Evolutionary conservation across 1,140 invertebrate species (phyloP), one percentile per base, ranked within the genome.

Genomic region (Grapholita molesta): DNA sequence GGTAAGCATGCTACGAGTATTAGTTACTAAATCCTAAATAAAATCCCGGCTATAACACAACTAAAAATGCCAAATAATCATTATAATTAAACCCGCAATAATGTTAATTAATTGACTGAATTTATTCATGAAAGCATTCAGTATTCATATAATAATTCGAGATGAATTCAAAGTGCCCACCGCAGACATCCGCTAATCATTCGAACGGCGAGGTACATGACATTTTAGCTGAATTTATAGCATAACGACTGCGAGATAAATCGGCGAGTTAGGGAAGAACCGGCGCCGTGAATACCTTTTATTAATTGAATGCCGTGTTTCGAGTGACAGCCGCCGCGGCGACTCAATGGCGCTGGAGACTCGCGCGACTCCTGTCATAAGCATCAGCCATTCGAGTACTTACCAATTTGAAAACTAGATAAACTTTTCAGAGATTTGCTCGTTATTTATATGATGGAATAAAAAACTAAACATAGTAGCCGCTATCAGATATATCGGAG

Each of bases 161-260:
- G 68, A 66, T 70, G 70, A 76, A 79, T 77, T 67, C 67, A 57
- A 75, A 75, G 71, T 70, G 76, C 76, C 81, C 70, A 61, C 71
- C 33, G 33, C 81, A 83, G 79, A 75, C 77, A 72, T 77, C 74
- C 74, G 74, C 79, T 79, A 79, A 83, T 79, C 73, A 81, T 78
- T 68, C 68, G 65, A 73, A 79, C 75, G 71, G 71, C 30, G 55
- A 61, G 42, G 42, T 52, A 28, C 25, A 61, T 25, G 55, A 61
- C 55, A 30, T 61, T 61, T 61, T 61, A 30, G 55, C 55, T 57
- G 55, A 61, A 61, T 61, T 61, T 61, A 61, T 61, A 61, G 55
- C 25, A 61, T 61, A 23, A 30, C 25, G 55, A 25, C 55, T 61
- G 24, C 7, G 28, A 48, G 55, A 61, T 61, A 30, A 61, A 61